These are phyloP conservation scores for Diabrotica virgifera DNA, from an alignment of 1,140 invertebrate species.

Conservation along the genomic window DNA sequence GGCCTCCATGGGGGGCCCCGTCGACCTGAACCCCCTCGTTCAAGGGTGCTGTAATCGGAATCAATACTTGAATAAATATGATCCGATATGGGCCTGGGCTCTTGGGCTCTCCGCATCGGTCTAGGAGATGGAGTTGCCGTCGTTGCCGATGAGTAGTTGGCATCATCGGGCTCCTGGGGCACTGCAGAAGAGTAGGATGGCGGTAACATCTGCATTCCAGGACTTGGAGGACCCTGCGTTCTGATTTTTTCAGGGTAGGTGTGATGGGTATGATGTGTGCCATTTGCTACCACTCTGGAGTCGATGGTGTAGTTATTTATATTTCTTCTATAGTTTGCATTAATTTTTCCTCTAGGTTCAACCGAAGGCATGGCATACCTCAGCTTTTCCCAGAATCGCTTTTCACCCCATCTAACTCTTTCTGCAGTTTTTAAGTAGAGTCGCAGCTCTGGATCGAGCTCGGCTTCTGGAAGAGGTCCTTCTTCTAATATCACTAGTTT, in stretches of 20 bases:
- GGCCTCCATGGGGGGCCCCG: conserved; percentile 47
- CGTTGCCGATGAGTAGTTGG: conserved; percentile 61
- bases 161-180: conserved; percentile 55
- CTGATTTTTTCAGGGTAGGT: conserved; percentile 50
- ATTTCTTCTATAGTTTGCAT: conserved; percentile 66
- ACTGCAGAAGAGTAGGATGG: conserved; percentile 52
- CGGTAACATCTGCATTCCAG: conserved; percentile 49
- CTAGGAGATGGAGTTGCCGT: conserved; percentile 62
- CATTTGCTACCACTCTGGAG: conserved; percentile 58
- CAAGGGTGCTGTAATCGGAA: conserved; percentile 70
- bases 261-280: conserved; percentile 52
- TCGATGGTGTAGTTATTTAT: conserved; percentile 76
- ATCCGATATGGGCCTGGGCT: conserved; percentile 72
- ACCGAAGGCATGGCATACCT: conserved; percentile 81
- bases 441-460: conserved; percentile 81
- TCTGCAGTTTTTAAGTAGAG: conserved; percentile 83
- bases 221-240: conserved; percentile 48
- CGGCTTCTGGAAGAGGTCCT: conserved; percentile 72
- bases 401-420: conserved; percentile 82
- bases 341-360: conserved; percentile 60
- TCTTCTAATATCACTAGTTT: conserved; percentile 86
- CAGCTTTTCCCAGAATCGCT: conserved; percentile 88
- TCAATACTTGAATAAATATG: conserved; percentile 87
- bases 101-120: conserved; percentile 57
- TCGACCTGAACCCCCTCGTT: conserved; percentile 52